Evolutionary conservation across 2,888 invertebrate genomes (phyloP).

Genomic region (Penaeus monodon): DNA sequence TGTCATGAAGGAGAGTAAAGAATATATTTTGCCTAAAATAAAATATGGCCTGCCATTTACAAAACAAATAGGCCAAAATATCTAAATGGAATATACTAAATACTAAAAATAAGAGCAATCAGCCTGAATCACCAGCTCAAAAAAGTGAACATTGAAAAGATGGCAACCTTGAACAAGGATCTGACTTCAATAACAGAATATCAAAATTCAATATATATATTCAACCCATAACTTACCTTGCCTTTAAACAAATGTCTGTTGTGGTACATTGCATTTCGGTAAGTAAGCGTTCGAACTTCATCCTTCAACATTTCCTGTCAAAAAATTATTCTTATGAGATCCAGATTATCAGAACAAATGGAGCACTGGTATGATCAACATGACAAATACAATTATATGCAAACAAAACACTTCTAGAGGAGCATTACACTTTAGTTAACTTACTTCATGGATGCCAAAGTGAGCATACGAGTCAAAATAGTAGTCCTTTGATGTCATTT

Average conservation of each 20-base stretch:
- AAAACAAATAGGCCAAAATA: no score
- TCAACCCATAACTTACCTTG: conserved; percentile 45
- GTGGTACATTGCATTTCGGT: conserved; percentile 99
- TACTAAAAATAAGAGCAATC: no score
- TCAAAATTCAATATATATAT: conserved; percentile 53
- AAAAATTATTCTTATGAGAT: neutral
- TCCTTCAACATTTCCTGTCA: conserved; percentile 97
- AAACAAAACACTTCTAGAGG: neutral
- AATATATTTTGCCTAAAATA: no score
- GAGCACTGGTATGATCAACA: neutral
- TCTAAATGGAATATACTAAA: no score
- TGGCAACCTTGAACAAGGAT: no score
- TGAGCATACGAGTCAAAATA: conserved; percentile 99
- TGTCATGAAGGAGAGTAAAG: no score
- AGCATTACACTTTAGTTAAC: neutral
- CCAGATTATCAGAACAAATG: neutral
- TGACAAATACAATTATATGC: neutral
- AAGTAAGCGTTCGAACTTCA: conserved; percentile 97
- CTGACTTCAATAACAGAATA: no score
- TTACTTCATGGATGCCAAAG: conserved; percentile 96
- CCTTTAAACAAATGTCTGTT: conserved; percentile 95
- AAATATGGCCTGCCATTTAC: no score
- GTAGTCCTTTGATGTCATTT: conserved; percentile 99
- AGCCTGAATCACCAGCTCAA: no score
- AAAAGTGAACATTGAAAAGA: no score